phyloP scores from a whole-genome alignment of 2,797 vertebrate species.

The Nannoperca australis region DNA sequence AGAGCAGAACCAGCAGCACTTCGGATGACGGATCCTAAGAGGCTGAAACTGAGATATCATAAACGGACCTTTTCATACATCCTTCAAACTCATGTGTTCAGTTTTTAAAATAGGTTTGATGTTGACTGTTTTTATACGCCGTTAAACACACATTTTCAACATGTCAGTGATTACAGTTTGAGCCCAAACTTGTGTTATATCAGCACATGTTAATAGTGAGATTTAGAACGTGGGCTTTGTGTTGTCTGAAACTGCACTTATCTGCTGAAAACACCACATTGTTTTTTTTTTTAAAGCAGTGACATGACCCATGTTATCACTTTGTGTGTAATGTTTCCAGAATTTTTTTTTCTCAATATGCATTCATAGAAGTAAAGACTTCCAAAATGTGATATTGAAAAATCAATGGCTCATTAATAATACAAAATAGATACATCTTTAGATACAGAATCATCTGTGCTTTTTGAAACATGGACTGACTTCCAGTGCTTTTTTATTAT shows the following conservation, averaged over 20 bases:
- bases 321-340: constrained; percentile 18
- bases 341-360: constrained; percentile 12
- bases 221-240: constrained; percentile 18
- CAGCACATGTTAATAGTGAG: neutral
- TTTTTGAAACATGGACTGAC: constrained; percentile 25
- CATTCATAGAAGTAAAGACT: constrained; percentile 4
- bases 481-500: constrained; percentile 12
- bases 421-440: constrained; percentile 33
- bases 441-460: constrained; percentile 14
- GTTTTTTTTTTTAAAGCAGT: too few species aligned
- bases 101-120: constrained; percentile 18
- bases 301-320: neutral
- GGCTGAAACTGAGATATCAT: neutral
- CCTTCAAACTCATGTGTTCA: constrained; percentile 33
- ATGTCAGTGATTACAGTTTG: constrained; percentile 23
- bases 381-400: constrained; percentile 1
- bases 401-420: constrained; percentile 8
- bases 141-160: constrained; percentile 25
- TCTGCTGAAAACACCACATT: neutral
- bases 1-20: constrained; percentile 85
- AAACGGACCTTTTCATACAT: constrained; percentile 47
- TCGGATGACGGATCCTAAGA: constrained; percentile 82
- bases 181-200: constrained; percentile 4
- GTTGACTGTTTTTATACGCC: constrained; percentile 8
- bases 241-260: constrained; percentile 29